Percentiles rank a stretch among this genome's conserved stretches.
phyloP scores from a whole-genome alignment of 2,113 vertebrate species.

The Clinocottus analis region DNA sequence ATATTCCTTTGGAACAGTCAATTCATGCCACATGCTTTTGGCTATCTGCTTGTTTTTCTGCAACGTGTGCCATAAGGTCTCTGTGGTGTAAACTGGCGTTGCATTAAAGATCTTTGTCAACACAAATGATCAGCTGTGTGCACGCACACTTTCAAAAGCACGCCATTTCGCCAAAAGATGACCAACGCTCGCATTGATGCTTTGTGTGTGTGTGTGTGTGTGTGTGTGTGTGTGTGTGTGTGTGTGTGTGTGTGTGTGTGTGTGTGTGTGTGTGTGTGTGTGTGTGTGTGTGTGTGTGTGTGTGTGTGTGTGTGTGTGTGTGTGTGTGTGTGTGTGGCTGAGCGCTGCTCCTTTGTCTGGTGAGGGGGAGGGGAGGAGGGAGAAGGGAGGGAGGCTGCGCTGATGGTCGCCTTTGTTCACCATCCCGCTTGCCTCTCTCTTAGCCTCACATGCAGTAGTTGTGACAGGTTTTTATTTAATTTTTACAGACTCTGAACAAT shows the following conservation, averaged over 20 bases:
- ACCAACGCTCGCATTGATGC: background rate
- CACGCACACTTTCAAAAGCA: background rate
- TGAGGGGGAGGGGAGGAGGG: constrained; percentile 27
- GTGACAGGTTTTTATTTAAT: background rate
- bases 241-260: too few species aligned
- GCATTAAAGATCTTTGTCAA: background rate
- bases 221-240: too few species aligned
- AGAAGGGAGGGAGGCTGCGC: constrained; percentile 29
- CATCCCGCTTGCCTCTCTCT: background rate
- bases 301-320: constrained; percentile 12
- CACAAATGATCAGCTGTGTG: constrained; percentile 25
- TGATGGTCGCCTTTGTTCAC: constrained; percentile 71
- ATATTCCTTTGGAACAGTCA: background rate
- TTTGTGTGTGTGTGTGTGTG: constrained; percentile 10
- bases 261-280: too few species aligned
- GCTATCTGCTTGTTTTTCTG: background rate
- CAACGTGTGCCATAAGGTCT: background rate
- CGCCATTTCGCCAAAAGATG: background rate
- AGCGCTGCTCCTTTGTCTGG: constrained; percentile 76
- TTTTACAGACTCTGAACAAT: background rate
- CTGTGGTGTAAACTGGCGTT: background rate
- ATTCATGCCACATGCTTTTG: background rate
- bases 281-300: constrained; percentile 1
- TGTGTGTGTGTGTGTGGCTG: constrained; percentile 27
- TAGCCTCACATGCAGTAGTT: background rate